Base-by-base conservation (phyloP, 2,888 invertebrate species). In the Molorchus minor region DNA sequence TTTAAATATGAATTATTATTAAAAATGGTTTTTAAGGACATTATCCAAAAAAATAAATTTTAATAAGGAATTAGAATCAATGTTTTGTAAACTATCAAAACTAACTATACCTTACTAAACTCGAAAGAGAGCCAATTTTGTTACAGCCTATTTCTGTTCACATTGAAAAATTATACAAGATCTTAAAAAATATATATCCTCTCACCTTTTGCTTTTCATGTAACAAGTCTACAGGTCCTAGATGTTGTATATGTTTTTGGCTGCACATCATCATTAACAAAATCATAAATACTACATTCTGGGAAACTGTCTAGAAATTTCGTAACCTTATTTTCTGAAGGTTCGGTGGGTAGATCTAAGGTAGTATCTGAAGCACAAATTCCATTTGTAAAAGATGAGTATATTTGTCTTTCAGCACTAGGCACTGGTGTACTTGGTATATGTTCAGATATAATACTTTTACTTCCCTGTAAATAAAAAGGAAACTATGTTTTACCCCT, bases 181-280 rank as follows among this genome's bases (percentile, higher is more conserved):
- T 19, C 41, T 41, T 19, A 41, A 4, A 25, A 41, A 41, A 41
- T 41, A 41, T 1, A 41, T n/a, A 41, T 19, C 20, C 2, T 19
- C n/a, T 41, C 19, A 41, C 41, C 41, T 41, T 41, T 41, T 41
- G 41, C 17, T 41, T n/a, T 41, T n/a, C 41, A 41, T 41, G 41
- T n/a, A n/a, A 41, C 41, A 41, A 41, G 20, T 41, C 19, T 41
- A 41, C 41, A 41, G 41, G 20, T 41, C 10, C 16, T 17, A 19
- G n/a, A 25, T 25, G 25, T 8, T 41, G 20, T 41, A 41, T 41
- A 19, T 41, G 41, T 41, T 41, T 41, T 41, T 41, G 41, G 5
- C 41, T 41, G 5, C 5, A 8, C 19, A 41, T 41, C 20, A 41
- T 41, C 41, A 41, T 19, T 12, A 41, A 41, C 41, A 41, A 41